These are phyloP conservation scores for Pycnonotus jocosus DNA, from an alignment of 2,113 vertebrate species.

Conservation along the genomic window DNA sequence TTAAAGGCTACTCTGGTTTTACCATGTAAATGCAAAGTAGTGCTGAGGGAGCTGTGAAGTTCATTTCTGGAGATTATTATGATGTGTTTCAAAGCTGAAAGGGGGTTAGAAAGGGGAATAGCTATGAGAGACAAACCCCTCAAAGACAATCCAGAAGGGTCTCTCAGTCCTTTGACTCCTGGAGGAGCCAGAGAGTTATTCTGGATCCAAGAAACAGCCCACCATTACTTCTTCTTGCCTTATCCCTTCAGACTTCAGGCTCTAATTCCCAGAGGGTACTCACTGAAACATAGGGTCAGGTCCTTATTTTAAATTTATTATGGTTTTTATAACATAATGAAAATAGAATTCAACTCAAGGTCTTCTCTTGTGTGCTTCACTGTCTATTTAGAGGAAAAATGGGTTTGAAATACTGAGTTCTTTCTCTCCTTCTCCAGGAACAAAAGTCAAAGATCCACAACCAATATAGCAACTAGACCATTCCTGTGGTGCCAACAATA, in stretches of 20 bases:
- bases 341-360: neutral
- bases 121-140: neutral
- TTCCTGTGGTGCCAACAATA: neutral
- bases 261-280: neutral
- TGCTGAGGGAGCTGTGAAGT: neutral
- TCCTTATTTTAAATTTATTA: neutral
- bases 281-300: neutral
- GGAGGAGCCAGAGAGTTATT: neutral
- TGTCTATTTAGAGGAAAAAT: neutral
- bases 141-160: neutral
- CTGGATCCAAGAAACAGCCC: neutral
- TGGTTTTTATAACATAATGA: neutral
- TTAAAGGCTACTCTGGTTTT: neutral
- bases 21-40: neutral
- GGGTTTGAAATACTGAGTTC: neutral
- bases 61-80: neutral
- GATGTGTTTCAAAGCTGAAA: neutral
- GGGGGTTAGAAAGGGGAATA: rapidly evolving
- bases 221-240: neutral
- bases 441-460: neutral
- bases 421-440: neutral
- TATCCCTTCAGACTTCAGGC: neutral
- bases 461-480: neutral
- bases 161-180: neutral
- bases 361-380: neutral